A percentile compares a stretch with the other conserved stretches of the same genome.
Evolutionary conservation across 2,113 vertebrate species (phyloP).

Genomic region (Hyperopisus bebe): DNA sequence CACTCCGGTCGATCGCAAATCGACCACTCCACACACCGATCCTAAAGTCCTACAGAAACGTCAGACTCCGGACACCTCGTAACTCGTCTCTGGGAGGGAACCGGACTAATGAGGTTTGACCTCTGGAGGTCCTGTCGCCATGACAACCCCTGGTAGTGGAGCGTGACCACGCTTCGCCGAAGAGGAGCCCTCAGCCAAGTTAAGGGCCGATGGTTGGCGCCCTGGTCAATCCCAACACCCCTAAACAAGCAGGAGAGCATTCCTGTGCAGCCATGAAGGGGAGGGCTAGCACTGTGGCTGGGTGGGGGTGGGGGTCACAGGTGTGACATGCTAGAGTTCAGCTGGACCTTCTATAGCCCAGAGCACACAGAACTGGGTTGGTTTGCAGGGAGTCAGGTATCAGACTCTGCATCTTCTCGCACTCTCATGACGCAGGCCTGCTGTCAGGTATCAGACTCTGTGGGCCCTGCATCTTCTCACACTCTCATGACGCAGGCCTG

Average conservation of each 20-base stretch:
- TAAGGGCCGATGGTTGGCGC: not conserved
- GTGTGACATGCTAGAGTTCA: not conserved
- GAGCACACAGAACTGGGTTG: constrained; percentile 9
- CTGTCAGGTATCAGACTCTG: not conserved
- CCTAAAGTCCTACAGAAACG: not conserved
- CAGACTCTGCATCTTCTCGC: not conserved
- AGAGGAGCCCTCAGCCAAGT: not conserved
- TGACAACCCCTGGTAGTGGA: not conserved
- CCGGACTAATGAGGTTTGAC: not conserved
- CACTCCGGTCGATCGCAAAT: not conserved
- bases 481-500: not conserved
- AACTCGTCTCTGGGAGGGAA: not conserved
- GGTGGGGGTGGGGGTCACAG: not conserved
- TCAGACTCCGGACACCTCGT: not conserved
- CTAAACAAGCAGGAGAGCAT: not conserved
- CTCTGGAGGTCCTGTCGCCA: not conserved
- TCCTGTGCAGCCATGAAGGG: not conserved
- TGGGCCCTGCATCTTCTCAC: not conserved
- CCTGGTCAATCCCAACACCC: not conserved
- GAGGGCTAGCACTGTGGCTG: not conserved
- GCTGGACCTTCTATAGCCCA: not conserved
- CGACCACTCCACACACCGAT: not conserved
- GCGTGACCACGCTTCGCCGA: not conserved
- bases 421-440: not conserved
- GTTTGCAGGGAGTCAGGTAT: not conserved